Evolutionary conservation across 2,113 vertebrate species (phyloP).

Genomic region (Merops nubicus): DNA sequence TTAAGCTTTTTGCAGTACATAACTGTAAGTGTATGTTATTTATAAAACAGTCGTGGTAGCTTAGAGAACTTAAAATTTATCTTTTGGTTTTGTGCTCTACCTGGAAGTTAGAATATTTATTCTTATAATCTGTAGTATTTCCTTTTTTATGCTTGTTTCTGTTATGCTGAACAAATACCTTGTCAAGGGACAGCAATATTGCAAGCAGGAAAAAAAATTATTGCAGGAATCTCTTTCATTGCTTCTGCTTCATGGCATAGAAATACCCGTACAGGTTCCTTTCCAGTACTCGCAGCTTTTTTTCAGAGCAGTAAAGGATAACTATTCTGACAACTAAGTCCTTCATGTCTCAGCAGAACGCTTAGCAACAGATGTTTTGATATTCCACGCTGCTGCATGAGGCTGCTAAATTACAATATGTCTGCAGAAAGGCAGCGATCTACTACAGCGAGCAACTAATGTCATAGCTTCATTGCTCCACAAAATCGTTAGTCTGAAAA

Average conservation of each 20-base stretch:
- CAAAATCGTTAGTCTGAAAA: fast-evolving
- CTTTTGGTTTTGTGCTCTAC: background rate
- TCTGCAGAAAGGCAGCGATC: background rate
- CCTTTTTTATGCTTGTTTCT: background rate
- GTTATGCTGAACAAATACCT: background rate
- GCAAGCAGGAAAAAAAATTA: background rate
- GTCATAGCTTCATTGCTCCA: background rate
- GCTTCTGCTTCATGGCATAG: fast-evolving
- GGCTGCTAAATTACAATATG: background rate
- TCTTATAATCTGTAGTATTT: background rate
- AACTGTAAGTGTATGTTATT: background rate
- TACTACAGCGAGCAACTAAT: background rate
- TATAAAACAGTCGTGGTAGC: background rate
- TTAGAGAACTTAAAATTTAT: background rate
- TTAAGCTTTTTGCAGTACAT: background rate
- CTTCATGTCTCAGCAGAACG: background rate
- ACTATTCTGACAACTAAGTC: background rate
- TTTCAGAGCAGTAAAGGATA: background rate
- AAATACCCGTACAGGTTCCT: background rate
- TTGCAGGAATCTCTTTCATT: background rate
- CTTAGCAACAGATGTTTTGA: slow-evolving; percentile 11
- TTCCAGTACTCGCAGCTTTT: background rate
- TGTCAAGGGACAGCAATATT: background rate
- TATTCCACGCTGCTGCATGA: background rate
- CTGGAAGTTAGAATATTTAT: background rate